Conservation (phyloP, 2,888 invertebrate species). For the Drosophila sordidapex region DNA sequence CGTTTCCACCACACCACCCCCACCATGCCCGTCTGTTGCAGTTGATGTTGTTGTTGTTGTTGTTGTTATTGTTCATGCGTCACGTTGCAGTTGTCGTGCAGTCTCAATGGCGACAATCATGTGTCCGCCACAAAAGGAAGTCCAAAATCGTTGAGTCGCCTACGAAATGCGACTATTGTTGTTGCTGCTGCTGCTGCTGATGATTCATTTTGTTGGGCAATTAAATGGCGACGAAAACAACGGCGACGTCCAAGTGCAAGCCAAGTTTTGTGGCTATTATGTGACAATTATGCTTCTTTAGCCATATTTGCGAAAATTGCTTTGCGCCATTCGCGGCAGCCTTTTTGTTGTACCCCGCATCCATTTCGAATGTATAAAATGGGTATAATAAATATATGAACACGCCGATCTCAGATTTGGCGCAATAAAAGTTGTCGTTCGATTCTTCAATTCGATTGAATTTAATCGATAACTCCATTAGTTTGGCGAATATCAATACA, state of each 20-base stretch:
- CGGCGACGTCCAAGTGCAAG: constrained; percentile 29
- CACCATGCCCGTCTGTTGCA: background rate
- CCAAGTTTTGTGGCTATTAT: constrained; percentile 45
- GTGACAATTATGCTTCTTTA: constrained; percentile 58
- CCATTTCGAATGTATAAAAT: background rate
- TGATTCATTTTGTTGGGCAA: constrained; percentile 53
- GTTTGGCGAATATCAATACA: background rate
- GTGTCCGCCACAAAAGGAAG: constrained; percentile 56
- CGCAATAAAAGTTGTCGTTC: background rate
- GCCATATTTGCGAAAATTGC: constrained; percentile 39
- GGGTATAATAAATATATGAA: background rate
- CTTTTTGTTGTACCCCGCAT: background rate
- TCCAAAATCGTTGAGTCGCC: constrained; percentile 54
- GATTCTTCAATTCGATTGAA: background rate
- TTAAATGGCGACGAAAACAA: constrained; percentile 29
- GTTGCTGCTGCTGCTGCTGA: constrained; percentile 21
- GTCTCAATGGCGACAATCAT: constrained; percentile 61
- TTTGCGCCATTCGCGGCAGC: constrained; percentile 11
- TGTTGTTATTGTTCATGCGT: constrained; percentile 40
- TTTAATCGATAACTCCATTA: background rate
- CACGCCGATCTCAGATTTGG: no score
- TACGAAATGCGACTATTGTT: constrained; percentile 49
- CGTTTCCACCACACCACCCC: constrained; percentile 2
- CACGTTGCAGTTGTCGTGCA: constrained; percentile 59
- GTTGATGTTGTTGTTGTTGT: constrained; percentile 4